A percentile compares a stretch with the other conserved stretches of the same genome.
Evolutionary conservation across 2,888 invertebrate species (phyloP).

Genomic region (Eurois occulta): DNA sequence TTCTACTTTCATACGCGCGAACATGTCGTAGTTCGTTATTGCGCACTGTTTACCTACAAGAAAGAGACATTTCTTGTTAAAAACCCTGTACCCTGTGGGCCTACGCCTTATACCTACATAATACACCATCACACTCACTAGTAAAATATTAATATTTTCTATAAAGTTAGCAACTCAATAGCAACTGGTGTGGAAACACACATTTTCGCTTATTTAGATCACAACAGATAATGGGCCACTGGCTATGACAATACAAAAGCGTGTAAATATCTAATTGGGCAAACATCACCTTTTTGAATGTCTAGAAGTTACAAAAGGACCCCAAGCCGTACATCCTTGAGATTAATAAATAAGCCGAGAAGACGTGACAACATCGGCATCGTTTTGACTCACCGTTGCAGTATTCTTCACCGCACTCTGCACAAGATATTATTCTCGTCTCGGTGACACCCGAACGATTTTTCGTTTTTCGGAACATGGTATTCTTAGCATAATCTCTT

Average conservation of each 20-base stretch:
- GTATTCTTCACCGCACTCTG: conserved; percentile 96
- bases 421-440: conserved; percentile 93
- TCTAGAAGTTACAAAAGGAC: neutral
- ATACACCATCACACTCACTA: neutral
- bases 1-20: conserved; percentile 86
- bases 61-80: neutral
- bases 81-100: neutral
- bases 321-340: neutral
- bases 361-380: neutral
- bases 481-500: conserved; percentile 92
- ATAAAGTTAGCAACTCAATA: neutral
- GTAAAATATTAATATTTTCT: neutral
- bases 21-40: conserved; percentile 89
- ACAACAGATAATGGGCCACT: neutral
- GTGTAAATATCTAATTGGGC: neutral
- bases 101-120: too few relatives aligned
- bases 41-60: conserved; percentile 86
- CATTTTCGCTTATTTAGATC: neutral
- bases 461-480: conserved; percentile 94
- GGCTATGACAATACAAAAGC: neutral
- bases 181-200: neutral
- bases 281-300: neutral
- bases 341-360: neutral
- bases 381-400: conserved; percentile 91
- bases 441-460: conserved; percentile 96